Conservation (phyloP, 1,140 invertebrate species). For the Drosophila quadrilineata region DNA sequence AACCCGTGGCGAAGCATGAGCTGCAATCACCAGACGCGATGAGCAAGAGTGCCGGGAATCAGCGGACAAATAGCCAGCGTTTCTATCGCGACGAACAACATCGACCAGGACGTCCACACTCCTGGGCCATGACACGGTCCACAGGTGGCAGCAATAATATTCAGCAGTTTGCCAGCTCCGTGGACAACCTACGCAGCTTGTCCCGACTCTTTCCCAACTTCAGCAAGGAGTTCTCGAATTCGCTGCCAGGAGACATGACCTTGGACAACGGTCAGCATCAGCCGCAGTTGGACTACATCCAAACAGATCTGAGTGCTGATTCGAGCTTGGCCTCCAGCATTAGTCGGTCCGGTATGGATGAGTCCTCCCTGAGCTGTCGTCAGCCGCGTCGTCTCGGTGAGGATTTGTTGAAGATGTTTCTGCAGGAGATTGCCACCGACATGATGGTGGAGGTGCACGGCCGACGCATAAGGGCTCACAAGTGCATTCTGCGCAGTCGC, state of each 20-base stretch:
- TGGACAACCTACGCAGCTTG: slow-evolving; percentile 75
- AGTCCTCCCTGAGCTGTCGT: slow-evolving; percentile 80
- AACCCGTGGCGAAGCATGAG: slow-evolving; percentile 78
- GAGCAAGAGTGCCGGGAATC: slow-evolving; percentile 77
- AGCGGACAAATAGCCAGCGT: slow-evolving; percentile 69
- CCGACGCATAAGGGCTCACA: slow-evolving; percentile 91
- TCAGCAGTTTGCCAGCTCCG: slow-evolving; percentile 79
- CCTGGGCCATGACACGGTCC: slow-evolving; percentile 84
- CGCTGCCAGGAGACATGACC: slow-evolving; percentile 67
- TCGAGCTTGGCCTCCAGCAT: slow-evolving; percentile 79
- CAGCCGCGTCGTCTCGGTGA: slow-evolving; percentile 87
- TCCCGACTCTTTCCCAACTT: slow-evolving; percentile 82
- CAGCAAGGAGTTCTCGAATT: slow-evolving; percentile 79
- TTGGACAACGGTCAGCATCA: slow-evolving; percentile 44
- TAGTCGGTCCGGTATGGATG: slow-evolving; percentile 80
- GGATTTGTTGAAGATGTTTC: slow-evolving; percentile 93
- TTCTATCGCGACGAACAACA: slow-evolving; percentile 84
- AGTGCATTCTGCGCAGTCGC: slow-evolving; percentile 93
- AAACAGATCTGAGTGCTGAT: slow-evolving; percentile 72
- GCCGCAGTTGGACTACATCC: slow-evolving; percentile 72
- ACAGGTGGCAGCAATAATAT: slow-evolving; percentile 78
- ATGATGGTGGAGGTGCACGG: slow-evolving; percentile 91
- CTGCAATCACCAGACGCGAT: slow-evolving; percentile 70
- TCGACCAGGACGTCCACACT: slow-evolving; percentile 79
- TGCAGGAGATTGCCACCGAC: slow-evolving; percentile 93